These are phyloP conservation scores for Eurytoma adleriae DNA, from an alignment of 2,888 invertebrate species.

Conservation along the genomic window DNA sequence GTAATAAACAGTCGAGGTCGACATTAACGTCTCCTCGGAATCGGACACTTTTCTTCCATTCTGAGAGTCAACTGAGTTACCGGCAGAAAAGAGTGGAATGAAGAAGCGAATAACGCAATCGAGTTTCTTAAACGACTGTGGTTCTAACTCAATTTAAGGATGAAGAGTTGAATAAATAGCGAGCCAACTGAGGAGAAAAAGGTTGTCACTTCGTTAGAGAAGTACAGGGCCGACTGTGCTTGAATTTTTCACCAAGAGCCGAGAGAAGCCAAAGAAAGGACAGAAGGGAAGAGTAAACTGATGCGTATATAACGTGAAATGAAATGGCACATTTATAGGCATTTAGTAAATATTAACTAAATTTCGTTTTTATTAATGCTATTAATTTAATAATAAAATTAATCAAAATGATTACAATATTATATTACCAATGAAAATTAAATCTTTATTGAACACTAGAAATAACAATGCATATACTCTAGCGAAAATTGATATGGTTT, in stretches of 20 bases:
- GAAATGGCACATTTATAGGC: too few relatives aligned
- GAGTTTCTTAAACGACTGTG: constrained; percentile 34
- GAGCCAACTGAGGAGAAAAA: constrained; percentile 21
- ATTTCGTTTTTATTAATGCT: too few relatives aligned
- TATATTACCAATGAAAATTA: too few relatives aligned
- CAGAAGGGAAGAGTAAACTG: neutral
- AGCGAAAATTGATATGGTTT: too few relatives aligned
- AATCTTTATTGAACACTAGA: too few relatives aligned
- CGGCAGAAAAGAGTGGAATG: constrained; percentile 20
- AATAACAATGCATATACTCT: too few relatives aligned
- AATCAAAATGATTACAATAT: too few relatives aligned
- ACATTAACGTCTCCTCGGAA: too few relatives aligned
- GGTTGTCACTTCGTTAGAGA: constrained; percentile 43
- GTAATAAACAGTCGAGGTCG: too few relatives aligned
- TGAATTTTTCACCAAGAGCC: constrained; percentile 35
- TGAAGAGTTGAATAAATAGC: constrained; percentile 53
- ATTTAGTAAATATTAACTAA: too few relatives aligned
- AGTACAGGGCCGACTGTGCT: constrained; percentile 11
- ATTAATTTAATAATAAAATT: too few relatives aligned
- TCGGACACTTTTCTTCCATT: neutral
- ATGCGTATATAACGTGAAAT: too few relatives aligned
- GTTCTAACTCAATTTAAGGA: constrained; percentile 47
- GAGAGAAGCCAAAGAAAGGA: neutral
- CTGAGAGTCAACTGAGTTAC: constrained; percentile 15
- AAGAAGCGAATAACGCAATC: constrained; percentile 43